Percentiles rank a stretch among this genome's conserved stretches.
phyloP scores from a whole-genome alignment of 2,888 invertebrate genomes.

The Dione juno region DNA sequence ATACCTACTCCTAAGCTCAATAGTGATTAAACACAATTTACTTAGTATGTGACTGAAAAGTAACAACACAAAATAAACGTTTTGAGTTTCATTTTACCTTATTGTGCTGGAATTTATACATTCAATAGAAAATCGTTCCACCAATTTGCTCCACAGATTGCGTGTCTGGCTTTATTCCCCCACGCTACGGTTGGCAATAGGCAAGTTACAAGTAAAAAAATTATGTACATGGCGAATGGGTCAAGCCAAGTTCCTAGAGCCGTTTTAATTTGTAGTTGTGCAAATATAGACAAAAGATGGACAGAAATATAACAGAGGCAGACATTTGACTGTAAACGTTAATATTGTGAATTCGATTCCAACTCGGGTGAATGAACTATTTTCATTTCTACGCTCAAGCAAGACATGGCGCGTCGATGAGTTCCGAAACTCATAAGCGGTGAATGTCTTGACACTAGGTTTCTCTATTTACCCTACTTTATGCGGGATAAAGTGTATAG shows the following conservation, averaged over 20 bases:
- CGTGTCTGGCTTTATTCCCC: conserved; percentile 26
- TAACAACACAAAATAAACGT: not conserved
- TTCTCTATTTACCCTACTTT: too few species aligned
- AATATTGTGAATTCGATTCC: too few species aligned
- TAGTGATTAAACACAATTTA: too few species aligned
- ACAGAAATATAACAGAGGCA: too few species aligned
- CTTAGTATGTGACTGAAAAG: not conserved
- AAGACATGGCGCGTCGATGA: too few species aligned
- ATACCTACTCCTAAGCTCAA: too few species aligned
- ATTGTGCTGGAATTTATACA: conserved; percentile 8
- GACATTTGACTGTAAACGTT: too few species aligned
- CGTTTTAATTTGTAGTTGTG: conserved; percentile 4
- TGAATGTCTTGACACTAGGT: too few species aligned
- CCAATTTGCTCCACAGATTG: conserved; percentile 26
- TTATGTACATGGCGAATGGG: conserved; percentile 15
- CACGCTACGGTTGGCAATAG: conserved; percentile 27
- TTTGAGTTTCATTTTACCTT: not conserved
- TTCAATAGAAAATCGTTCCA: conserved; percentile 23
- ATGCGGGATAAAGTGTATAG: too few species aligned
- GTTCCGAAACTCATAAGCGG: too few species aligned
- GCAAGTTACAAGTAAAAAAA: conserved; percentile 25
- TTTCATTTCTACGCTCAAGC: too few species aligned
- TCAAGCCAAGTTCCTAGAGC: conserved; percentile 13
- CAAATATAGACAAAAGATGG: not conserved
- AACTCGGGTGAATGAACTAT: too few species aligned